Evolutionary conservation across 2,888 invertebrate species (phyloP).

Genomic region (Gasteruption jaculator): DNA sequence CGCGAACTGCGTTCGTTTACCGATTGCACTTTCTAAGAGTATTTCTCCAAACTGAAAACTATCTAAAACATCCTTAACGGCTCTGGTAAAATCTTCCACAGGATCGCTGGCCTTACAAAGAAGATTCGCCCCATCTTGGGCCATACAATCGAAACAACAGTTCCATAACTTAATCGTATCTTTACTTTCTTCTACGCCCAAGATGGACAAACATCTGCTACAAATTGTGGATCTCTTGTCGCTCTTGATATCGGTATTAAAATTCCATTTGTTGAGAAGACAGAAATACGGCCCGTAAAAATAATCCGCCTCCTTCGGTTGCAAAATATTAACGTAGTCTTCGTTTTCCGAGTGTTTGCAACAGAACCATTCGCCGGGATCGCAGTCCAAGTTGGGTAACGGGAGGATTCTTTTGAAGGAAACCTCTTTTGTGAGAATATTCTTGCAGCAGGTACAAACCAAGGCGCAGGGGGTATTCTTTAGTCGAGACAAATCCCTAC

Average conservation of each 20-base stretch:
- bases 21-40: conserved; percentile 34
- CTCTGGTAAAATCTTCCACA: conserved; percentile 38
- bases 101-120: conserved; percentile 26
- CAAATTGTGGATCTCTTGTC: conserved; percentile 33
- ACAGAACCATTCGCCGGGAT: conserved; percentile 47
- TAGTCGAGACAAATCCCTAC: conserved; percentile 24
- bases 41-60: conserved; percentile 35
- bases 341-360: conserved; percentile 31
- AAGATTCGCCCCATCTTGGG: conserved; percentile 4
- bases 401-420: conserved; percentile 38
- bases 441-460: conserved; percentile 39
- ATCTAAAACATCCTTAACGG: conserved; percentile 33
- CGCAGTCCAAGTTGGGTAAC: conserved; percentile 39
- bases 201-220: conserved; percentile 36
- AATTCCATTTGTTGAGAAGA: conserved; percentile 32
- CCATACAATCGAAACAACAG: conserved; percentile 34
- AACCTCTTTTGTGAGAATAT: conserved; percentile 31
- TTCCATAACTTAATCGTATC: conserved; percentile 43
- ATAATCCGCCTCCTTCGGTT: conserved; percentile 37
- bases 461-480: conserved; percentile 27
- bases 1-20: conserved; percentile 31
- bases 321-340: conserved; percentile 25
- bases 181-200: conserved; percentile 31
- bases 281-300: conserved; percentile 39
- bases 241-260: conserved; percentile 30